Evolutionary conservation across 2,797 vertebrate species (phyloP), one percentile per base, ranked within the genome.

Genomic region (Threskiornis aethiopicus): DNA sequence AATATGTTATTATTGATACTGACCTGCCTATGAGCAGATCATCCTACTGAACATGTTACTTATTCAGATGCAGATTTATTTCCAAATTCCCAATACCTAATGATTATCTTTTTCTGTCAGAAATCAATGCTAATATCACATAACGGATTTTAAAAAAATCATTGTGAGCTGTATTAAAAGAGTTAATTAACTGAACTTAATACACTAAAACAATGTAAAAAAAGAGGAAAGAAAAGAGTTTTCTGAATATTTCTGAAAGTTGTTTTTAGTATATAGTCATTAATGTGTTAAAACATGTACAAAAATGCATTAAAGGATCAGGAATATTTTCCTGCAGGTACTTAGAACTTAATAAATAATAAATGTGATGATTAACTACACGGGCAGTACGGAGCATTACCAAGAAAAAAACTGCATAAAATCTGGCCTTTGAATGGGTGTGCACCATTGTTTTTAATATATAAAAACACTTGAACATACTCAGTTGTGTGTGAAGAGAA

Each of bases 271-370:
- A 42, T 52, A 25, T 13, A 90, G 71, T 81, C 57, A 84, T 93
- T 88, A 94, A 93, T 86, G 31, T 90, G 69, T 87, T 96, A 93
- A 85, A 81, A 93, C n/a, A 58, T 44, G 61, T 77, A 95, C 44
- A 79, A 95, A 97, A 96, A 95, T 79, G 69, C 71, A 97, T 93
- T 97, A 95, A 95, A 95, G 54, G 76, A 96, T 94, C 67, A 76
- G 51, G 71, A 97, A 80, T 90, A 95, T 94, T 92, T 95, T 94
- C 64, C 87, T 96, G 81, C 77, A 95, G 95, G 84, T 96, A 94
- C 84, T 96, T 93, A 89, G 51, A 75, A 84, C 17, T n/a, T 88
- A 89, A 96, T 96, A 96, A 97, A 96, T 95, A 95, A 95, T 92
- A 28, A 82, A 96, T 72, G 70, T 58, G 72, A 70, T 79, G 61